Conservation (phyloP, 2,797 vertebrate genomes). For the Chaetodon trifasciatus region DNA sequence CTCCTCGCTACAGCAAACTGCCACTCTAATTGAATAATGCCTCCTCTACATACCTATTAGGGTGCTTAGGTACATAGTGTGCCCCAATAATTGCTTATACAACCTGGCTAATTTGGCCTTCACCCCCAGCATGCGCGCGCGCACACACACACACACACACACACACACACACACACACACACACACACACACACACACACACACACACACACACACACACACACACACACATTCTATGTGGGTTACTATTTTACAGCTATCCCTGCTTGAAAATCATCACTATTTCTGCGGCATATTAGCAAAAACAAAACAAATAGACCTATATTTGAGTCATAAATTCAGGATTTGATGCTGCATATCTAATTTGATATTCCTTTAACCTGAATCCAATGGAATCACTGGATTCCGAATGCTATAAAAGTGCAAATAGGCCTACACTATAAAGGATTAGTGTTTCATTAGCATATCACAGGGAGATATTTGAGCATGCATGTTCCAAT, state of each 20-base stretch:
- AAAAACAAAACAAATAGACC: conserved; percentile 71
- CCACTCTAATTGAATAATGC: conserved; percentile 94
- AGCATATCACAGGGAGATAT: conserved; percentile 80
- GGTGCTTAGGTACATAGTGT: conserved; percentile 85
- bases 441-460: conserved; percentile 79
- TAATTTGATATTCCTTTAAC: conserved; percentile 74
- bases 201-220: no score
- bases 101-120: conserved; percentile 86
- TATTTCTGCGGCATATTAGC: conserved; percentile 52
- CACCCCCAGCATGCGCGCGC: conserved; percentile 61
- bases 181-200: no score
- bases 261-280: conserved; percentile 53
- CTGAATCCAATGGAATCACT: conserved; percentile 69
- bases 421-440: conserved; percentile 73
- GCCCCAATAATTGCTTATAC: conserved; percentile 87
- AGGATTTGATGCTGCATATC: conserved; percentile 67
- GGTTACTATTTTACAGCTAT: conserved; percentile 58
- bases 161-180: not conserved
- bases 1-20: conserved; percentile 85
- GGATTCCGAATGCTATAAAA: conserved; percentile 67
- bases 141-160: conserved; percentile 39
- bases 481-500: conserved; percentile 74
- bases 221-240: not conserved
- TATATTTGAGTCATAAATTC: conserved; percentile 69
- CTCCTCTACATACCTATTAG: conserved; percentile 88